Evolutionary conservation across 1,140 invertebrate genomes (phyloP), one percentile per base, ranked within the genome.

Genomic region (Pachypeltis micranthus): DNA sequence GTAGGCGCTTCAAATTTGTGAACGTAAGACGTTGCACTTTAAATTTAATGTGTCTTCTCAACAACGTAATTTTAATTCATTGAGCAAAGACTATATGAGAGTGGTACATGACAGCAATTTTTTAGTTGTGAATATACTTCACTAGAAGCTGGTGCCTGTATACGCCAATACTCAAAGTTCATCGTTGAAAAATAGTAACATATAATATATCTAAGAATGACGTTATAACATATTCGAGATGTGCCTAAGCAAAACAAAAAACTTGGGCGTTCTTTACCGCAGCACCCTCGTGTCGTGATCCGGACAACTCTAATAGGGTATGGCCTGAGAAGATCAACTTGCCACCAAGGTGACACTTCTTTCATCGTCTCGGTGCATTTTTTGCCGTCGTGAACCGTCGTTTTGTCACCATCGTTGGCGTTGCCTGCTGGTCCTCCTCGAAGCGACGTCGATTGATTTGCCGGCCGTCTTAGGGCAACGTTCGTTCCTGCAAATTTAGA

Each of bases 331-430:
- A 95, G 76, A 72, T 95, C 88, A 0, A 93, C 90, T 64, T 85
- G 84, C 91, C 91, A 95, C 90, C 90, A 94, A 0, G 91, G 91
- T 12, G 89, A 91, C 0, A 84, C 82, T 70, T 94, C 91, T 59
- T 85, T 84, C 68, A 89, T 85, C 0, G 91, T 95, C 74, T 93
- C 90, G 0, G 90, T 90, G 73, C 92, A 94, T 63, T 87, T 77
- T 70, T 87, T 86, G 0, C 87, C 87, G 69, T 93, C 90, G 69
- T 93, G 90, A 59, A 92, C 85, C 0, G 86, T 90, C 64, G 82
- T 85, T 69, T 78, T 80, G 70, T 86, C 86, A 0, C 91, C 91
- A 70, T 93, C 90, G 70, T 93, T 93, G 1, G 88, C 91, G 70
- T 91, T 91, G 31, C 79, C 77, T 0, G 90, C 84, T 10, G 81